Base-by-base conservation (phyloP, 2,888 invertebrate species). In the Acronicta leporina region DNA sequence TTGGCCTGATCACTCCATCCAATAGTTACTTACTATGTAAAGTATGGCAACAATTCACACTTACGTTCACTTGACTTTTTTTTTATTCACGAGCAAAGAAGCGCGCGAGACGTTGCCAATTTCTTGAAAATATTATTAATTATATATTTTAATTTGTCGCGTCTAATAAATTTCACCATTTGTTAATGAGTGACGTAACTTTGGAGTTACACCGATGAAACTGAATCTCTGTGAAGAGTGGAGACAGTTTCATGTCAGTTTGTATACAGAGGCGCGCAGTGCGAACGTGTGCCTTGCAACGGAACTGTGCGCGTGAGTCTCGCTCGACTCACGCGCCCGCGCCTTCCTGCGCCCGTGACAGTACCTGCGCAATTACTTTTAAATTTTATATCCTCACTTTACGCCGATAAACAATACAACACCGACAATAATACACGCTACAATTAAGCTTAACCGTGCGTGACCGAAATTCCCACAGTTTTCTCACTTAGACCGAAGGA, bases 231-330 rank as follows among this genome's bases (percentile, higher is more conserved):
- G 52, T 65, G 63, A 47, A 75, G 80, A 82, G 52, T 65, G 63
- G 45, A 75, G 81, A 82, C 82, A 77, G 81, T 73, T 65, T 63
- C 75, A 76, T 53, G 80, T 82, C 82, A 78, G 81, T 73, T 65
- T 63, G 75, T 77, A 51, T 59, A 73, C 68, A 51, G 79, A 76
- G 81, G 83, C 80, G 85, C 85, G 75, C 83, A 81, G 89, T 83
- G 79, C 77, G 83, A 84, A 83, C 85, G 86, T 85, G 85, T 81
- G 80, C 81, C 62, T 65, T 69, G 78, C 72, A 69, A 70, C 73
- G 79, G 82, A 75, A 73, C 52, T 43, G 61, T 54, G 71, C 66
- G 77, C 71, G 72, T 63, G 58, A 73, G 75, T 66, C 66, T 70
- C 70, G 68, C 66, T 70, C 70, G 68, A 73, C 75, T 66, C 67